A percentile compares a stretch with the other conserved stretches of the same genome.
Conservation (phyloP, 53 echinoderm and acorn worm species). For the Astropecten irregularis region DNA sequence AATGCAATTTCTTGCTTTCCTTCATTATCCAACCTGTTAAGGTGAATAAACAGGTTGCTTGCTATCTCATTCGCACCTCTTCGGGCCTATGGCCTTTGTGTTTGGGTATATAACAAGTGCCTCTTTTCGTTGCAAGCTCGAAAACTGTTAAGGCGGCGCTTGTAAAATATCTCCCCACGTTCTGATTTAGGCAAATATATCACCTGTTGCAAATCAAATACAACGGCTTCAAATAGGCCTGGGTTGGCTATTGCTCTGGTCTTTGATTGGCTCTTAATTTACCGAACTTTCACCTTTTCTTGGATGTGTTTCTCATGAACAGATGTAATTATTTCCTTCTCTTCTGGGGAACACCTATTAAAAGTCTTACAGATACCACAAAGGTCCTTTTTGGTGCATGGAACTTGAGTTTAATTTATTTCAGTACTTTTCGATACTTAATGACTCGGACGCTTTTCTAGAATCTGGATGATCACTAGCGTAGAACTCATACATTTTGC, state of each 20-base stretch:
- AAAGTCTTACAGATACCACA: conserved; percentile 47
- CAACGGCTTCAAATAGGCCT: neutral
- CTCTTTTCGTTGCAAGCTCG: conserved; percentile 33
- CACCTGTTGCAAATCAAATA: conserved; percentile 68
- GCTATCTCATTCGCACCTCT: conserved; percentile 66
- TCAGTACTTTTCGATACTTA: conserved; percentile 50
- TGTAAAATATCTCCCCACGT: conserved; percentile 58
- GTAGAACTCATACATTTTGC: conserved; percentile 62
- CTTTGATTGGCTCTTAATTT: conserved; percentile 35
- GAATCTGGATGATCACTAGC: neutral
- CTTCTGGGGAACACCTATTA: neutral
- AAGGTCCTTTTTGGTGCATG: conserved; percentile 61
- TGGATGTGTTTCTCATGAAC: neutral
- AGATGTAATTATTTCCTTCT: conserved; percentile 5
- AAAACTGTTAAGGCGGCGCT: conserved; percentile 62
- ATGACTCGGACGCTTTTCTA: conserved; percentile 40
- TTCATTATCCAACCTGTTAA: conserved; percentile 27
- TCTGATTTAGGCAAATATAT: conserved; percentile 59
- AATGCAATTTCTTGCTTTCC: conserved; percentile 43
- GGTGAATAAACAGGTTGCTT: conserved; percentile 40
- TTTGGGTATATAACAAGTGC: conserved; percentile 53
- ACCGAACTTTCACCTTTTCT: conserved; percentile 48
- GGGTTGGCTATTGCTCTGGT: neutral
- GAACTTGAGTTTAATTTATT: conserved; percentile 48
- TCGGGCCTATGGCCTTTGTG: conserved; percentile 57